Evolutionary conservation across 2,888 invertebrate species (phyloP), one percentile per base, ranked within the genome.

Genomic region (Holacanthella duospinosa): DNA sequence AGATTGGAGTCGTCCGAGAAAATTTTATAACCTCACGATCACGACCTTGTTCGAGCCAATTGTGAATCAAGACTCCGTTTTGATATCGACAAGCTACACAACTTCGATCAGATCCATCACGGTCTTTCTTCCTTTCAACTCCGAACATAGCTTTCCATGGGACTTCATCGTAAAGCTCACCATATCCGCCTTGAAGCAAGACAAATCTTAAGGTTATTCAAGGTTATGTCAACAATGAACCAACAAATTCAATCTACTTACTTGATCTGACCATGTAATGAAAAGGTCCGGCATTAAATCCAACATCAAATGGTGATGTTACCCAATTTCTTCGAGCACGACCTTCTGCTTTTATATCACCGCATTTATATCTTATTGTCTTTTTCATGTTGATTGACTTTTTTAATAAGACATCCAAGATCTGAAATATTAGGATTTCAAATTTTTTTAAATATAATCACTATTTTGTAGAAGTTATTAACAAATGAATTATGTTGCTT

Each of bases 131-230:
- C 2, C 64, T 36, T 1, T 48, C 59, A 55, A 67, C 58, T 21
- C 68, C 68, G 62, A 68, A 65, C 43, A 63, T 58, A 4, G 70
- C 67, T 58, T 66, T 68, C 71, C 71, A 71, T 1, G 65, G 66
- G 29, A 69, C 62, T 65, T 71, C 71, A 61, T 71, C 71, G 28
- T 65, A 71, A n/a, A 67, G 29, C 29, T 71, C 69, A 4, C 71
- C 71, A 48, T 69, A 71, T 16, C 68, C 66, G 9, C 68, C 71
- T 71, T 26, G 0, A 58, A 19, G 26, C 58, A 58, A 29, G 4
- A n/a, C n/a, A n/a, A n/a, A n/a, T n/a, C n/a, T n/a, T 9, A n/a
- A n/a, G n/a, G n/a, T n/a, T n/a, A n/a, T n/a, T n/a, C n/a, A 25
- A 16, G 36, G 36, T 36, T 36, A 36, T 16, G 6, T 21, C n/a